Percentiles rank a stretch among this genome's conserved stretches.
Conservation (phyloP, 2,797 vertebrate genomes). For the Artibeus lituratus region DNA sequence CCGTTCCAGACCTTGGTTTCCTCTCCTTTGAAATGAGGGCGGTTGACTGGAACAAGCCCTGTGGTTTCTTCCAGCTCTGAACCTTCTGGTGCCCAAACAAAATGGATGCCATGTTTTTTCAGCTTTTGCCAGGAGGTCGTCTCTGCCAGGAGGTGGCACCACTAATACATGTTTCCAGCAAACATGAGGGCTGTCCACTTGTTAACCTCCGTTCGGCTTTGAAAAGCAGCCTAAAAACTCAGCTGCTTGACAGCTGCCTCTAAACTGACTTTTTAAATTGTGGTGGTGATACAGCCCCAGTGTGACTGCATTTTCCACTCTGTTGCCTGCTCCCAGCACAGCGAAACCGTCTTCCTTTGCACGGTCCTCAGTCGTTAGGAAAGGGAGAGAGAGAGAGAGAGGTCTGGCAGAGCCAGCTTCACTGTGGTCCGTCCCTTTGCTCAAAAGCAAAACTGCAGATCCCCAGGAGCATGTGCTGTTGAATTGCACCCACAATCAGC, state of each 20-base stretch:
- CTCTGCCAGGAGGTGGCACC: slow-evolving; percentile 65
- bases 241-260: neutral
- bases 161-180: neutral
- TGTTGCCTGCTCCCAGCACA: neutral
- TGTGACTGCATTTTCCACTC: neutral
- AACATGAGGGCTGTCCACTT: neutral
- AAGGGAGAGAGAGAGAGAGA: neutral
- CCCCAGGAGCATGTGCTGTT: neutral
- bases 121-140: too few species aligned
- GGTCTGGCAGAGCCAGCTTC: neutral
- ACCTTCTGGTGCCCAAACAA: neutral
- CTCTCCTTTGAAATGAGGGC: neutral
- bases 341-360: neutral
- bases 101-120: neutral
- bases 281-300: neutral
- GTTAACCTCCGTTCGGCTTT: neutral
- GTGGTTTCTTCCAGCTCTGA: neutral
- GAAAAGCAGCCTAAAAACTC: neutral
- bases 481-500: neutral
- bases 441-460: slow-evolving; percentile 3
- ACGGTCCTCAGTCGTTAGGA: neutral
- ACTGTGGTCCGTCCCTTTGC: neutral
- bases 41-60: neutral
- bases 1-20: neutral
- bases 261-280: neutral